These are phyloP conservation scores for Magallana gigas DNA, from an alignment of 1,140 invertebrate species.

Conservation along the genomic window DNA sequence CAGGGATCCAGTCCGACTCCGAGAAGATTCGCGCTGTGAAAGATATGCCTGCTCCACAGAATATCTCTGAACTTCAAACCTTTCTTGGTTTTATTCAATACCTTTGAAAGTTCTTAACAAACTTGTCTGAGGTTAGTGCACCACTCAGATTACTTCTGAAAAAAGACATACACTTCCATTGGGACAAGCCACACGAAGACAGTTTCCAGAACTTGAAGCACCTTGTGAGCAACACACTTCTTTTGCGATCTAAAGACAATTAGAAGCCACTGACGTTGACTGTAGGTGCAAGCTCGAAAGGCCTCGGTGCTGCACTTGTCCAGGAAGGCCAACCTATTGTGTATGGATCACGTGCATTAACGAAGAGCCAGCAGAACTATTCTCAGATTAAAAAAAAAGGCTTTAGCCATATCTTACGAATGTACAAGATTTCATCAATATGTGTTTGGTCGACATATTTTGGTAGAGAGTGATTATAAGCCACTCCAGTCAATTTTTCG, in stretches of 20 bases:
- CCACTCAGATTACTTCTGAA: constrained; percentile 50
- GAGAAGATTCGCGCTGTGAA: constrained; percentile 57
- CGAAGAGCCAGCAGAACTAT: constrained; percentile 39
- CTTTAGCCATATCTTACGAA: not conserved
- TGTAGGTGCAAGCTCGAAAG: constrained; percentile 62
- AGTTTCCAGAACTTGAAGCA: constrained; percentile 54
- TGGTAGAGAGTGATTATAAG: constrained; percentile 41
- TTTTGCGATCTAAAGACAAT: constrained; percentile 53
- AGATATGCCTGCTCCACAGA: constrained; percentile 59
- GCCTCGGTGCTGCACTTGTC: constrained; percentile 59
- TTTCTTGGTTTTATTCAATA: constrained; percentile 61
- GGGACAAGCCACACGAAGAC: constrained; percentile 46
- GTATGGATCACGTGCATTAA: constrained; percentile 59
- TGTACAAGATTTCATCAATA: not conserved
- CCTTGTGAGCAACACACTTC: constrained; percentile 43
- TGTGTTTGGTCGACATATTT: not conserved
- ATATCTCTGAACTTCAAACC: constrained; percentile 51
- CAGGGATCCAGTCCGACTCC: not conserved
- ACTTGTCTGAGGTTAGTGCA: constrained; percentile 52
- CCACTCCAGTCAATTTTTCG: constrained; percentile 38
- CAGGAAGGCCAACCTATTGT: constrained; percentile 63
- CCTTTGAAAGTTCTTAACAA: constrained; percentile 54
- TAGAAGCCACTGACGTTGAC: constrained; percentile 53
- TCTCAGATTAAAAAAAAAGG: not conserved
- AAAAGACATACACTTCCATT: constrained; percentile 51